Evolutionary conservation across 2,888 invertebrate species (phyloP), one percentile per base, ranked within the genome.

Genomic region (Nasonia oneida): DNA sequence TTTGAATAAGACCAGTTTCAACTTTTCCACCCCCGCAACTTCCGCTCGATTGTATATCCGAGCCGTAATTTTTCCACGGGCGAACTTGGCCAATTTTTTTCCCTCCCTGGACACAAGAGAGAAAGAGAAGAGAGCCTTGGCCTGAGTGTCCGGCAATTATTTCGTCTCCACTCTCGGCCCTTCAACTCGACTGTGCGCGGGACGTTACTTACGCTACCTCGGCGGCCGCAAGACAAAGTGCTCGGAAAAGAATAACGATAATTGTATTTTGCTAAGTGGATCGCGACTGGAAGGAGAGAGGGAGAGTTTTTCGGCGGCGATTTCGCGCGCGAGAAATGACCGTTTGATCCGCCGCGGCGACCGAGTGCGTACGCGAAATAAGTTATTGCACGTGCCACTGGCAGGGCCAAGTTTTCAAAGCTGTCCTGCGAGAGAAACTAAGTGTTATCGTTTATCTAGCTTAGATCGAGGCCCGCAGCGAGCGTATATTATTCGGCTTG

Each of bases 1-100:
- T 81, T 81, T 81, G 81, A 81, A 74, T 81, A 81, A 74, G 74
- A 33, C 10, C 42, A 10, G 29, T 70, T 70, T 70, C 57, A n/a
- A 61, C 57, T n/a, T 8, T n/a, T 61, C 23, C 8, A 6, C 18
- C 57, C n/a, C 64, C 10, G 23, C 14, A 29, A 29, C 29, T 23
- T 33, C 33, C 15, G 70, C 70, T 14, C 70, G 70, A 23, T 37
- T 6, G 10, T 70, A 47, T 47, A 8, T 10, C 33, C 12, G 57
- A 61, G 18, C n/a, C 39, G 23, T 73, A 73, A 73, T 73, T 23
- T 1, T 47, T 42, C 47, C 37, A 5, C 39, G 37, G 23, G 8
- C 42, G 33, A 73, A 73, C 39, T 81, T 81, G 57, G 57, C 71
- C 47, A 81, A 73, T 81, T 57, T 73, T 81, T 80, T 67, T n/a